Percentiles rank a stretch among this genome's conserved stretches.
These are phyloP conservation scores for Apostichopus californicus DNA, from an alignment of 35 echinoderm and acorn worm genomes.

Conservation along the genomic window DNA sequence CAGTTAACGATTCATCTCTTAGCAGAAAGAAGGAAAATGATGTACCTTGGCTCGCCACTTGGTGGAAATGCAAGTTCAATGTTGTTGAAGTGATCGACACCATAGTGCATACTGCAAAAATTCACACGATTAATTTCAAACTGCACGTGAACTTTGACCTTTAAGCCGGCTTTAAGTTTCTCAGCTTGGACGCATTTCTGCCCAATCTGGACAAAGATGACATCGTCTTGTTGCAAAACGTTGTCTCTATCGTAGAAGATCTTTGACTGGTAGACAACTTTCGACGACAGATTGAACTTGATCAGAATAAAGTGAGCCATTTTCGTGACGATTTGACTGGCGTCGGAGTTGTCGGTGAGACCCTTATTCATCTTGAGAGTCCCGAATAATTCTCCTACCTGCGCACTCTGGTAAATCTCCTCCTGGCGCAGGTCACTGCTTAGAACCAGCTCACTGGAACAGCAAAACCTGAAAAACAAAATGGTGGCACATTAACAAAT, in stretches of 20 bases:
- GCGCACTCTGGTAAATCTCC: constrained; percentile 21
- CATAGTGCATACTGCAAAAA: constrained; percentile 38
- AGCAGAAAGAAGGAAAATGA: too few relatives aligned
- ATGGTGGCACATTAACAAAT: neutral
- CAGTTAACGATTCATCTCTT: too few relatives aligned
- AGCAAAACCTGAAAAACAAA: constrained; percentile 1
- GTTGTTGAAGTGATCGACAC: neutral
- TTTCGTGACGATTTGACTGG: constrained; percentile 28
- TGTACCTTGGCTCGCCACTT: neutral
- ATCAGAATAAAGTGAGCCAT: constrained; percentile 27
- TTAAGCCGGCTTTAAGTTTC: neutral
- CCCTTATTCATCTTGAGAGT: neutral
- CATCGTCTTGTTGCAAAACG: neutral
- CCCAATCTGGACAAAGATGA: neutral
- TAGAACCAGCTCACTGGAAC: neutral
- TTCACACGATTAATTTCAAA: constrained; percentile 8
- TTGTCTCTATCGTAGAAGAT: neutral
- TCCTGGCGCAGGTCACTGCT: neutral
- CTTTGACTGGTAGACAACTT: constrained; percentile 14
- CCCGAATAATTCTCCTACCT: constrained; percentile 28
- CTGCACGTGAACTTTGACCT: constrained; percentile 33
- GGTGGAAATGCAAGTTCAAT: constrained; percentile 13
- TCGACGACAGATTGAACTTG: neutral
- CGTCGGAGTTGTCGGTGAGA: constrained; percentile 38
- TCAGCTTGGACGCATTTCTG: neutral